phyloP scores from a whole-genome alignment of 1,140 invertebrate genomes.

The Lordiphosa stackelbergi region DNA sequence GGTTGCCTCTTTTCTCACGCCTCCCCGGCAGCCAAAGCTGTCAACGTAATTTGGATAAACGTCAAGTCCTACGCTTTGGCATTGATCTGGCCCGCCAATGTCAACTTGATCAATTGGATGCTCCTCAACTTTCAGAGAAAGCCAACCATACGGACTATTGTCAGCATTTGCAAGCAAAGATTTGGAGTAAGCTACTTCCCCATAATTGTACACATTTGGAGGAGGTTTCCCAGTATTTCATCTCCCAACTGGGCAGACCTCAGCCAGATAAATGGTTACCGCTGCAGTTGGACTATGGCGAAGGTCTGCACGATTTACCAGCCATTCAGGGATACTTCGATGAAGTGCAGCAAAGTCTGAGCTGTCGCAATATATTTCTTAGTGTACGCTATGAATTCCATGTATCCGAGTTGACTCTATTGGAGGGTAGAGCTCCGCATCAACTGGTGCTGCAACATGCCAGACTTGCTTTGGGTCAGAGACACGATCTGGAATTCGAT shows the following conservation, averaged over 20 bases:
- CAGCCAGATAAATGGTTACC: conserved; percentile 51
- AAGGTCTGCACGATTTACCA: conserved; percentile 10
- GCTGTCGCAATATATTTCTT: conserved; percentile 63
- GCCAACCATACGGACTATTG: conserved; percentile 61
- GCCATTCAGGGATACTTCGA: conserved; percentile 39
- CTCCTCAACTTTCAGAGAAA: conserved; percentile 12
- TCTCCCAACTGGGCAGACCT: conserved; percentile 63
- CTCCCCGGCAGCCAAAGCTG: conserved; percentile 19
- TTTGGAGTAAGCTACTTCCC: conserved; percentile 46
- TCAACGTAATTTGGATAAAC: background rate
- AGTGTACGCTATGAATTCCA: conserved; percentile 65
- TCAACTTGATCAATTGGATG: conserved; percentile 24
- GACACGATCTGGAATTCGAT: conserved; percentile 65
- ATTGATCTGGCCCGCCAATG: conserved; percentile 51
- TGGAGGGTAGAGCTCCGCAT: conserved; percentile 25
- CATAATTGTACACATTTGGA: conserved; percentile 25
- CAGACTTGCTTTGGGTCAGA: conserved; percentile 43
- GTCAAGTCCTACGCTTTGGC: conserved; percentile 39
- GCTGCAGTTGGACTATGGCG: conserved; percentile 33
- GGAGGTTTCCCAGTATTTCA: conserved; percentile 24
- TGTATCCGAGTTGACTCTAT: conserved; percentile 23
- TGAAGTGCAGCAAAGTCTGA: conserved; percentile 40
- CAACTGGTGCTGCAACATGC: conserved; percentile 54
- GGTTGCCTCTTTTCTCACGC: conserved; percentile 33
- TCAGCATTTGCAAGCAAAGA: conserved; percentile 38